These are phyloP conservation scores for Craseonycteris thonglongyai DNA, from an alignment of 2,113 vertebrate species.

Conservation along the genomic window DNA sequence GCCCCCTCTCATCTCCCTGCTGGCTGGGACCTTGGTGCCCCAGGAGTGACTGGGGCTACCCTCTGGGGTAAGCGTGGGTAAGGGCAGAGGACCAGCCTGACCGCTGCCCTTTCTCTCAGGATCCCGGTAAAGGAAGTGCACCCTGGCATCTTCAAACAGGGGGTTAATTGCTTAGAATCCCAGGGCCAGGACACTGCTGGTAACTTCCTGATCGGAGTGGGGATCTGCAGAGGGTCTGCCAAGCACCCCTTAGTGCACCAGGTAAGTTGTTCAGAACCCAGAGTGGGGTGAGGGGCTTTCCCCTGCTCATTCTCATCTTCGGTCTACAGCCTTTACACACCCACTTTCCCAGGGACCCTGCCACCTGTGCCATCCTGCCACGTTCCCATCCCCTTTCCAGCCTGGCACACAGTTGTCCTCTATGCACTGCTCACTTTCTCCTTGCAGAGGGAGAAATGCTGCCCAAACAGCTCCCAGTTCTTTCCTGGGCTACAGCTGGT, in stretches of 20 bases:
- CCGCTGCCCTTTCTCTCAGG: slow-evolving; percentile 71
- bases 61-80: neutral
- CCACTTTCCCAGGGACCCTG: neutral
- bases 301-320: neutral
- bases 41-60: neutral
- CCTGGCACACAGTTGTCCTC: neutral
- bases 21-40: neutral
- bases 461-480: neutral
- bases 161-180: slow-evolving; percentile 89
- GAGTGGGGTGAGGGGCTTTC: neutral
- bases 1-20: too few relatives aligned
- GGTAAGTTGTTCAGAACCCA: slow-evolving; percentile 78
- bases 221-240: slow-evolving; percentile 85
- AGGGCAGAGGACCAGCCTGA: neutral
- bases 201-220: slow-evolving; percentile 77
- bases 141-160: slow-evolving; percentile 90
- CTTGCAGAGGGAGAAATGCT: neutral
- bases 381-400: neutral
- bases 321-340: neutral
- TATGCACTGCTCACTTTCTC: neutral
- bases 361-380: neutral
- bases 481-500: neutral
- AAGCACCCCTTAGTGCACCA: slow-evolving; percentile 85
- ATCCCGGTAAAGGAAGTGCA: slow-evolving; percentile 92
- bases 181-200: slow-evolving; percentile 83